A percentile compares a stretch with the other conserved stretches of the same genome.
These are phyloP conservation scores for Varanus komodoensis DNA, from an alignment of 2,113 vertebrate genomes.

Conservation along the genomic window DNA sequence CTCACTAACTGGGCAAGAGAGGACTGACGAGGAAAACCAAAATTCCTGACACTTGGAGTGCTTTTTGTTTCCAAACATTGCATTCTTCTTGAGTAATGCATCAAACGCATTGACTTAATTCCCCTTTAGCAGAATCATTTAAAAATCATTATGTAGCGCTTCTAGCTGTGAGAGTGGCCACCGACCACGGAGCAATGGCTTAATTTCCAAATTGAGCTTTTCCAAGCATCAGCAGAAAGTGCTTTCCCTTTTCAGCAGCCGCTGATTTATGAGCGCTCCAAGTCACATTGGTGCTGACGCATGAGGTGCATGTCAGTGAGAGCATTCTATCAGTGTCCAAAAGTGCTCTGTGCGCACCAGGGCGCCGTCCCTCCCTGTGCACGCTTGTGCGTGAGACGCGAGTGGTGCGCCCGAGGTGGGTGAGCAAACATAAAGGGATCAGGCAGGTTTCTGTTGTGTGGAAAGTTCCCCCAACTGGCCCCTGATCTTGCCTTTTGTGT, in stretches of 20 bases:
- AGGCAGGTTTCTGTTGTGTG: not conserved
- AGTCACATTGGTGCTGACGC: not conserved
- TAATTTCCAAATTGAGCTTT: not conserved
- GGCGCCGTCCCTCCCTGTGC: not conserved
- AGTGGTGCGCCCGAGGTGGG: not conserved
- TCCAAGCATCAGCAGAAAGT: not conserved
- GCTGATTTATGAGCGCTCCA: not conserved
- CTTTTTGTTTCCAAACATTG: not conserved
- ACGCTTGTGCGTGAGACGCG: constrained; percentile 14
- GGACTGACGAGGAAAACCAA: not conserved
- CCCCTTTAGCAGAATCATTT: constrained; percentile 1
- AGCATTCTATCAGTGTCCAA: not conserved
- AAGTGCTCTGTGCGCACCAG: not conserved
- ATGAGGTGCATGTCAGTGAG: not conserved
- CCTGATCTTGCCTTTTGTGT: not conserved
- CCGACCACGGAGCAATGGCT: not conserved
- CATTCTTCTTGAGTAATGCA: not conserved
- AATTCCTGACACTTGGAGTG: not conserved
- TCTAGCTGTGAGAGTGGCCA: not conserved
- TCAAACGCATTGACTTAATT: not conserved
- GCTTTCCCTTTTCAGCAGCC: not conserved
- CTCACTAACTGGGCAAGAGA: not conserved
- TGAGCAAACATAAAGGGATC: constrained; percentile 9
- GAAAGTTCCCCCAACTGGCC: not conserved
- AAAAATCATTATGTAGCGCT: not conserved